Conservation (phyloP, 37 sponge, comb jelly and placozoan species). For the Agelas oroides region DNA sequence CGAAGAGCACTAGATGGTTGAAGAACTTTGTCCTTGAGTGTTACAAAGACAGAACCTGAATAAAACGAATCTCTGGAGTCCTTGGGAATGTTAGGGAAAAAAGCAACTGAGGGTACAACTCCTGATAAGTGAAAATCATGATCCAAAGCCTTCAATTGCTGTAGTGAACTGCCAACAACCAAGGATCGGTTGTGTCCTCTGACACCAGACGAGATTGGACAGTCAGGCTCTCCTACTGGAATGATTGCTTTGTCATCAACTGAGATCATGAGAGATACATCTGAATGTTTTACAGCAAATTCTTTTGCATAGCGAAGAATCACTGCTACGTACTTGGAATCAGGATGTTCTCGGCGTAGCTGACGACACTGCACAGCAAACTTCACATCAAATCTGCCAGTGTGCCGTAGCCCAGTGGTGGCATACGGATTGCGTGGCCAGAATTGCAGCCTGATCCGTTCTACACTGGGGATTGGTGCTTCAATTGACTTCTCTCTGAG, state of each 20-base stretch:
- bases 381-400: conserved; percentile 45
- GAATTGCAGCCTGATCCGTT: conserved; percentile 48
- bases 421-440: conserved; percentile 35
- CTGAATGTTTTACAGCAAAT: conserved; percentile 7
- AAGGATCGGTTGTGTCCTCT: conserved; percentile 13
- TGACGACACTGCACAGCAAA: conserved; percentile 42
- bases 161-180: neutral
- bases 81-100: conserved; percentile 20
- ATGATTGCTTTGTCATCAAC: conserved; percentile 46
- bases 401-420: conserved; percentile 14
- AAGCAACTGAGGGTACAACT: conserved; percentile 43
- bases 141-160: conserved; percentile 14
- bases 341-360: conserved; percentile 21
- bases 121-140: conserved; percentile 42
- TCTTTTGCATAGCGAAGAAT: too few relatives aligned
- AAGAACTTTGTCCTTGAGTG: conserved; percentile 13
- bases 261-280: neutral
- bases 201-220: conserved; percentile 25
- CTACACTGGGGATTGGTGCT: conserved; percentile 17
- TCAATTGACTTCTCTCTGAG: conserved; percentile 11
- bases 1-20: conserved; percentile 20
- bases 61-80: conserved; percentile 20
- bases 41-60: conserved; percentile 14
- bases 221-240: conserved; percentile 41
- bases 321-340: conserved; percentile 27